Base-by-base conservation (phyloP, 2,888 invertebrate genomes). In the Antitype chi region DNA sequence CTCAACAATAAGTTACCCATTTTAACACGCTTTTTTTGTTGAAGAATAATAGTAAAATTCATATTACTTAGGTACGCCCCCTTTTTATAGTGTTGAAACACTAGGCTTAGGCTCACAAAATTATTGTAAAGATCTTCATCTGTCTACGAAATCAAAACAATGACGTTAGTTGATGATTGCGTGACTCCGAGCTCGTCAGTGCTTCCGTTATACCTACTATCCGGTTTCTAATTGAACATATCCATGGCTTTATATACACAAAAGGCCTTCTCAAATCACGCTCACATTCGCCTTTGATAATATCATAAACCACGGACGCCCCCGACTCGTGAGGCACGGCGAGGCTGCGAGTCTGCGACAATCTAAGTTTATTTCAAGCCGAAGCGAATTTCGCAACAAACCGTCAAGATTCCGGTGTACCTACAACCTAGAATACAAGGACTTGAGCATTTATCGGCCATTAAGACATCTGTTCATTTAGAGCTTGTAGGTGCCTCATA, bases 401-500 rank as follows among this genome's bases (percentile, higher is more conserved):
- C 53, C 52, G 77, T 77, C 82, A 77, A 78, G 84, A 78, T 87
- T 86, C 70, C 70, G 11, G 75, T 80, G 66, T 70, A 53, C 52
- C 55, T 70, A 72, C 28, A 70, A 43, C 57, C 47, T 68, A 25
- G 7, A 70, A 53, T 13, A 47, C 67, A 81, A 66, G 67, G 52
- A 69, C 74, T 76, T 70, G 38, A 75, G 47, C 72, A 79, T 83
- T 85, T 82, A 86, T 83, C 72, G 70, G 5, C 76, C 85, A 83
- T 88, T 85, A 87, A 86, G 80, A 80, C 83, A 88, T 88, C 82
- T 72, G 72, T 77, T 73, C 69, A 80, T 79, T 68, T 83, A 85
- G 75, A 82, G 71, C 80, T 67, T 82, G 91, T 92, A 90, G 91
- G 92, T 89, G 91, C 90, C 84, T 88, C 85, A 90, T 93, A 88